Evolutionary conservation across 2,113 vertebrate species (phyloP), one percentile per base, ranked within the genome.

Genomic region (Promerops cafer): DNA sequence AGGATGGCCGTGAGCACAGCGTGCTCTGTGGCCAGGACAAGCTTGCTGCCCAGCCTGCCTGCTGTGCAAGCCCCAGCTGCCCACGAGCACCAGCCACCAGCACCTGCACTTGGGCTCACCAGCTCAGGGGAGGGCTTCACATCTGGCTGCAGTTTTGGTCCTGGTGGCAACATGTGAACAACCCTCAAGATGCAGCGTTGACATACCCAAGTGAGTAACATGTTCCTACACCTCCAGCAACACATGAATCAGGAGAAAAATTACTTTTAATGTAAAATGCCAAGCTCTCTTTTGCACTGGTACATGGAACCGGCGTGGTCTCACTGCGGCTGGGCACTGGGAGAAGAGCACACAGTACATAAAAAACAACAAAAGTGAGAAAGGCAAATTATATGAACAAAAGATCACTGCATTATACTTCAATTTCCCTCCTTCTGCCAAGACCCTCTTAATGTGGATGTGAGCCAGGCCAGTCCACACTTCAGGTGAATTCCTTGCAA

Each of bases 51-150:
- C 59, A 75, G 37, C n/a, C 70, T 72, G 65, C 31, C 60, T 60
- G 50, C 72, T 63, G 19, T 18, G 20, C 39, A 40, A 89, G 52
- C 22, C 33, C 18, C 56, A 65, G 37, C 54, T 15, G 10, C 17
- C 14, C 1, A 0, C 13, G 20, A 81, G 28, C 50, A 84, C 19
- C 27, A 83, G 16, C 3, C 1, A 42, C 59, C 68, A 44, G 28
- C n/a, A 20, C 0, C 0, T 1, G 17, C 50, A 39, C 37, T 13
- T 20, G 40, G 9, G 28, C 13, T 82, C 57, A 26, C 23, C 60
- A 64, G 40, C 20, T 60, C 33, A 40, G 49, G 5, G 20, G 6
- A 88, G 12, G 13, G 40, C 39, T 60, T 69, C 50, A 74, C 35
- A 52, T 75, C 65, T 31, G n/a, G 33, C 60, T 87, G 53, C 18